A percentile compares a stretch with the other conserved stretches of the same genome.
Evolutionary conservation across 2,888 invertebrate genomes (phyloP).

Genomic region (Spilarctia lutea): DNA sequence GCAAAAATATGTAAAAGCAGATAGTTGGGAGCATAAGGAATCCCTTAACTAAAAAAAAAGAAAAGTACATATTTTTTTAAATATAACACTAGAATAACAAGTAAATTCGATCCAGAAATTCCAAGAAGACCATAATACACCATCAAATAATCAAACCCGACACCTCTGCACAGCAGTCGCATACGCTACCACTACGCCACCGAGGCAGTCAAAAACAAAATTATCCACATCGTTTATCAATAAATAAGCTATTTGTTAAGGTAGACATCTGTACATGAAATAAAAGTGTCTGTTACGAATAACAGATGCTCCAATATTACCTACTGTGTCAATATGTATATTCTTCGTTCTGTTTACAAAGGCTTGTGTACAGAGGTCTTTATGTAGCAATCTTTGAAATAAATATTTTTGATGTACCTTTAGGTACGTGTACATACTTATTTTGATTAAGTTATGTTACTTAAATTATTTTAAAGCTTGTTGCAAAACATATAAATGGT

Average conservation of each 20-base stretch:
- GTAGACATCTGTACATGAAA: constrained; percentile 1
- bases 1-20: too few species aligned
- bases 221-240: neutral
- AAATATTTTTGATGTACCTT: neutral
- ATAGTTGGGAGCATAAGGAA: too few species aligned
- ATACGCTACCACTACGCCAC: too few species aligned
- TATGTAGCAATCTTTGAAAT: neutral
- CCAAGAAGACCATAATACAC: too few species aligned
- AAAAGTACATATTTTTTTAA: too few species aligned
- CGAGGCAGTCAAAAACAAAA: neutral
- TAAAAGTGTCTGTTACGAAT: constrained; percentile 9
- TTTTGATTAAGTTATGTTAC: neutral
- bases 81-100: too few species aligned
- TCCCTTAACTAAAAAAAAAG: too few species aligned
- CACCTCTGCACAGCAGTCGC: too few species aligned
- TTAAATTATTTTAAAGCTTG: neutral
- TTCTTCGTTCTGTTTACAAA: constrained; percentile 1
- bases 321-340: constrained; percentile 6
- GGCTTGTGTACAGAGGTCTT: constrained; percentile 5
- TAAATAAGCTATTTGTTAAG: neutral
- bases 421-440: neutral
- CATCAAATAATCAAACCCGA: too few species aligned
- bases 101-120: too few species aligned
- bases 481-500: neutral
- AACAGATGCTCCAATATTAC: neutral